These are phyloP conservation scores for Nineta flava DNA, from an alignment of 2,888 invertebrate genomes.

Conservation along the genomic window DNA sequence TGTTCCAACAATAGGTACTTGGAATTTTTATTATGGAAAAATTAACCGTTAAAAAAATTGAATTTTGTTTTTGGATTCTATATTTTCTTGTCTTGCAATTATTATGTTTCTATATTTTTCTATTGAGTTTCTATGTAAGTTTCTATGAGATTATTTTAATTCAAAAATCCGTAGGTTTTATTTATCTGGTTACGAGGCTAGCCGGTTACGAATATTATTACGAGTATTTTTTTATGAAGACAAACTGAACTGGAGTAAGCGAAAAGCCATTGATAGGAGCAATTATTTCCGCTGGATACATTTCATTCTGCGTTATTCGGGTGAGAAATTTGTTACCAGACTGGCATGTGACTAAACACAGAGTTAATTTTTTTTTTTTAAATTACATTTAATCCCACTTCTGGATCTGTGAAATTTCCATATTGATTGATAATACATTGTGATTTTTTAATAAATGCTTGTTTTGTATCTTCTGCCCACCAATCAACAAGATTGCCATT, in stretches of 20 bases:
- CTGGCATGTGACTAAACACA: neutral
- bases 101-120: too few relatives aligned
- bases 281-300: too few relatives aligned
- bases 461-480: constrained; percentile 78
- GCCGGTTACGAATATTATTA: too few relatives aligned
- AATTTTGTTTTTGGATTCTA: neutral
- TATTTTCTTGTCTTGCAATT: neutral
- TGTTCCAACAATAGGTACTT: too few relatives aligned
- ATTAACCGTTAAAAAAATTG: neutral
- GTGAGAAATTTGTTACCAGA: neutral
- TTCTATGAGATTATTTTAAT: too few relatives aligned
- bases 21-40: too few relatives aligned
- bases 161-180: too few relatives aligned
- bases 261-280: too few relatives aligned
- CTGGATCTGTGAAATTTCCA: constrained; percentile 71
- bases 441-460: constrained; percentile 66
- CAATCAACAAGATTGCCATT: constrained; percentile 83
- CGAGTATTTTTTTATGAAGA: too few relatives aligned
- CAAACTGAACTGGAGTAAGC: too few relatives aligned
- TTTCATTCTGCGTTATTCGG: neutral
- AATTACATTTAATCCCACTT: constrained; percentile 56
- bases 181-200: too few relatives aligned
- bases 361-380: neutral
- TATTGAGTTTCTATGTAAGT: too few relatives aligned
- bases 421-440: constrained; percentile 89